These are phyloP conservation scores for Catocala fraxini DNA, from an alignment of 2,888 invertebrate species.

Conservation along the genomic window DNA sequence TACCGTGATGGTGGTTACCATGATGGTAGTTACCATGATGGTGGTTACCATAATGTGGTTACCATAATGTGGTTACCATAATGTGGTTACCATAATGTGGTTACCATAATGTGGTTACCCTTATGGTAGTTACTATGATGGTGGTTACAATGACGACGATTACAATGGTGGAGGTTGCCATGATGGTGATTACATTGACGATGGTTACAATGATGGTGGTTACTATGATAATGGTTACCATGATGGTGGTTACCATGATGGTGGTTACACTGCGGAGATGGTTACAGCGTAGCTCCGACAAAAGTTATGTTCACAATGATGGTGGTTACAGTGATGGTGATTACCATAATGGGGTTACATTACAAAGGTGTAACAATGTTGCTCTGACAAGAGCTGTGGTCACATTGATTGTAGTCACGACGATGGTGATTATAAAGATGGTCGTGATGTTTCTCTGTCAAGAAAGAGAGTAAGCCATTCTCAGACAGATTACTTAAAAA, in stretches of 20 bases:
- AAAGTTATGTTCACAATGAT: constrained; percentile 10
- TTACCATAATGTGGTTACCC: not conserved
- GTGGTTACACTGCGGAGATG: too few relatives aligned
- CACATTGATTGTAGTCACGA: not conserved
- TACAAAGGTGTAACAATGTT: not conserved
- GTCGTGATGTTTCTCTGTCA: too few relatives aligned
- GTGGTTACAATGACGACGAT: not conserved
- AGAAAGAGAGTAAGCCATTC: too few relatives aligned
- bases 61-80: not conserved
- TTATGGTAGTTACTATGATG: not conserved
- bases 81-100: constrained; percentile 13
- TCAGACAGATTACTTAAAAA: too few relatives aligned
- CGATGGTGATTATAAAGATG: too few relatives aligned
- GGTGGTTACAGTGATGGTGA: constrained; percentile 17
- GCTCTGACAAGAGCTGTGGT: not conserved
- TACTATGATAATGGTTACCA: not conserved
- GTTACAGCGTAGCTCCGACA: not conserved
- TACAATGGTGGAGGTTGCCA: not conserved
- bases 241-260: constrained; percentile 20
- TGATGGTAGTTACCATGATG: constrained; percentile 9
- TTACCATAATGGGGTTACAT: constrained; percentile 17
- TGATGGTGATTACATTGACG: constrained; percentile 16
- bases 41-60: not conserved
- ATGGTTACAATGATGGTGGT: constrained; percentile 11
- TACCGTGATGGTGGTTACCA: not conserved